These are phyloP conservation scores for Timema podura DNA, from an alignment of 2,888 invertebrate species.

Conservation along the genomic window DNA sequence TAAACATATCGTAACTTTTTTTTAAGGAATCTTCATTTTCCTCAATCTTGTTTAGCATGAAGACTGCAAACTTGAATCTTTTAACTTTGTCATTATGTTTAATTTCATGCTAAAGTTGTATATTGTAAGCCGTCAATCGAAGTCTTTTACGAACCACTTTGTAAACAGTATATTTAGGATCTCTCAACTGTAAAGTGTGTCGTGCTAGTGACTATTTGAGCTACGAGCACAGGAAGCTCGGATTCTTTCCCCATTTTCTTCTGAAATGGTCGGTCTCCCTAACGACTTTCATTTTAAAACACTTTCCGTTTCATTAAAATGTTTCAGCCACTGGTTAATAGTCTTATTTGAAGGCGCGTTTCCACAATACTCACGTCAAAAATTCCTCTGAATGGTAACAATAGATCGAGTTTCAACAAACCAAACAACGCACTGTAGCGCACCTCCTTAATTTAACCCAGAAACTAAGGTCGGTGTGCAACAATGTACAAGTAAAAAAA, in stretches of 20 bases:
- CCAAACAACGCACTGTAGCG: too few species aligned
- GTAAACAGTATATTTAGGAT: background rate
- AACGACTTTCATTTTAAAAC: conserved; percentile 1
- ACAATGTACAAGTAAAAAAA: too few species aligned
- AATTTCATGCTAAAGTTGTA: conserved; percentile 4
- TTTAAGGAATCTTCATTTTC: background rate
- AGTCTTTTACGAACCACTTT: background rate
- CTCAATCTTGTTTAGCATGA: conserved; percentile 8
- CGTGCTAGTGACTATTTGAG: background rate
- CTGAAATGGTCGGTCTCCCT: background rate
- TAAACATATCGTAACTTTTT: background rate
- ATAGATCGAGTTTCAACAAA: too few species aligned
- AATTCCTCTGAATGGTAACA: too few species aligned
- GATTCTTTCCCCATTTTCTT: background rate
- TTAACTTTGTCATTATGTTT: background rate
- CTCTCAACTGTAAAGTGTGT: background rate
- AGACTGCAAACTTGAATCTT: conserved; percentile 1
- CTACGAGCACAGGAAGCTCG: background rate
- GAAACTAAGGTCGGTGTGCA: too few species aligned
- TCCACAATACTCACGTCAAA: background rate
- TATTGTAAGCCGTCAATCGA: background rate
- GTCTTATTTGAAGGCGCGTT: background rate
- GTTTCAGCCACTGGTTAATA: background rate
- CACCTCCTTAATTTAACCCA: too few species aligned
- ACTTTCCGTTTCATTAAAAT: background rate